Conservation (phyloP, 2,888 invertebrate species). For the Pollenia griseotomentosa region DNA sequence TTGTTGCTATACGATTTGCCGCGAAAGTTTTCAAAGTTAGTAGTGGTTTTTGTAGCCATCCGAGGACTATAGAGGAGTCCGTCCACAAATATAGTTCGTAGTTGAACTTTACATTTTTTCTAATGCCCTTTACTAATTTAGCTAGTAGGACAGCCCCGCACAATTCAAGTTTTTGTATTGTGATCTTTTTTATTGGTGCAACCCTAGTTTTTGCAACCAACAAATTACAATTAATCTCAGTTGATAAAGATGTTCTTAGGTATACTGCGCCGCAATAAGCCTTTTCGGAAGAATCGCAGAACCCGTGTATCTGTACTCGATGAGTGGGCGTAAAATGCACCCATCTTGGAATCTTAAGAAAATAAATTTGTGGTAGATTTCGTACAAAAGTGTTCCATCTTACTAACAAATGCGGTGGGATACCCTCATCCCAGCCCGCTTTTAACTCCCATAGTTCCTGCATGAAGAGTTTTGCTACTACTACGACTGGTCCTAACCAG, state of each 20-base stretch:
- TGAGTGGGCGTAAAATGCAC: neutral
- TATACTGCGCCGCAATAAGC: constrained; percentile 37
- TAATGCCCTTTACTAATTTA: neutral
- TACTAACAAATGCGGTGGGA: neutral
- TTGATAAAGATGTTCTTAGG: neutral
- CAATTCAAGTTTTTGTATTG: constrained; percentile 17
- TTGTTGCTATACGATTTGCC: constrained; percentile 51
- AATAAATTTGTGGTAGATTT: constrained; percentile 1
- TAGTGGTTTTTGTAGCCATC: constrained; percentile 8
- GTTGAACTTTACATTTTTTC: neutral
- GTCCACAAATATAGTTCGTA: neutral
- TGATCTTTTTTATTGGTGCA: constrained; percentile 20
- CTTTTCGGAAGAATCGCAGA: constrained; percentile 53
- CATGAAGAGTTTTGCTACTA: constrained; percentile 26
- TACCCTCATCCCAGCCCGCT: constrained; percentile 41
- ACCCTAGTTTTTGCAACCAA: constrained; percentile 16
- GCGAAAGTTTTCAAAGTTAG: constrained; percentile 51
- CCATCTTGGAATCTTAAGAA: constrained; percentile 50
- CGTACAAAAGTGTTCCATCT: neutral
- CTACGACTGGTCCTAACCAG: constrained; percentile 19
- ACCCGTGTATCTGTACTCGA: constrained; percentile 50
- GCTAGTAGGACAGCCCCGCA: constrained; percentile 29
- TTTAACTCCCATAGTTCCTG: constrained; percentile 15
- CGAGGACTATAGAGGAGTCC: constrained; percentile 8
- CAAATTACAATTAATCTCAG: constrained; percentile 1